Base-by-base conservation (phyloP, 1,140 invertebrate species). In the Drosophila obscura region DNA sequence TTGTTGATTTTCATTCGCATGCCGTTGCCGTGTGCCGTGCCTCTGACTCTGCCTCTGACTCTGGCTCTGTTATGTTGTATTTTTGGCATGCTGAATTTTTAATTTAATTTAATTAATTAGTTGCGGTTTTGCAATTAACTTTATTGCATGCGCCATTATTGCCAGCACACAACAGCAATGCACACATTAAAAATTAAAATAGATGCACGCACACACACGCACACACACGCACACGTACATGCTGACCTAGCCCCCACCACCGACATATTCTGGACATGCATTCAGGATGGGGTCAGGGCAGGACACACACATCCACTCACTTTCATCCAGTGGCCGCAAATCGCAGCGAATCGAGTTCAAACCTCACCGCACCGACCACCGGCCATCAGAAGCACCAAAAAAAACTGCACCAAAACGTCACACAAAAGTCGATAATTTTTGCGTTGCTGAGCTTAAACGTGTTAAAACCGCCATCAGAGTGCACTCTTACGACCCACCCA, bases 61-160 rank as follows among this genome's bases (percentile, higher is more conserved):
- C 19, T n/a, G 50, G 39, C 67, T 55, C 43, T 48, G 50, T 51
- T 11, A 19, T 43, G 66, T 66, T 78, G 77, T 72, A 80, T 80
- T 88, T 85, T 88, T 88, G 83, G 83, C 79, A 88, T 88, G 83
- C 71, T 88, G 74, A 83, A 89, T 90, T 90, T 90, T 90, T 90
- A 80, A 90, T 90, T 90, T 90, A 91, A 91, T 91, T 91, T 83
- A 90, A 91, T 91, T 90, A 91, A 91, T 90, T 91, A 91, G 90
- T 92, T 90, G 90, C 85, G 91, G 89, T 91, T 91, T 91, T 82
- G 90, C 90, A 91, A 91, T 91, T 91, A 91, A 91, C 90, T 91
- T 91, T 91, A 91, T 91, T 91, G 90, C 90, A 80, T 84, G 81
- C 85, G 83, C 79, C 66, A 88, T 90, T 88, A 85, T 87, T 73